Percentiles rank a stretch among this genome's conserved stretches.
Conservation (phyloP, 2,888 invertebrate genomes). For the Phyto melanocephala region DNA sequence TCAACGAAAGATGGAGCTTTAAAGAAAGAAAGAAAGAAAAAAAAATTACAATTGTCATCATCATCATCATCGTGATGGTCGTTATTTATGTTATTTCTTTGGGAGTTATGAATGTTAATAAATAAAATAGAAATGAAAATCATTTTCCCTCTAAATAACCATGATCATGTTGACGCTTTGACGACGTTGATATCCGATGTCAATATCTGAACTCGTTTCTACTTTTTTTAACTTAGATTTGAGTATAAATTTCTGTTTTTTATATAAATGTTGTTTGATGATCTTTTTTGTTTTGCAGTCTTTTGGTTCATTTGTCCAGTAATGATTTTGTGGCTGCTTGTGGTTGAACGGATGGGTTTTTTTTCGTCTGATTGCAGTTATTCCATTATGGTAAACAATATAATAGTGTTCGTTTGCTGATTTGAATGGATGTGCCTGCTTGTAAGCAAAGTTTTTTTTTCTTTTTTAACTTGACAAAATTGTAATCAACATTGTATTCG, state of each 20-base stretch:
- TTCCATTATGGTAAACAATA: constrained; percentile 52
- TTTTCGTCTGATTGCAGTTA: constrained; percentile 23
- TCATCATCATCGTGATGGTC: constrained; percentile 16
- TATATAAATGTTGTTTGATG: constrained; percentile 19
- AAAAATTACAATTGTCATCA: constrained; percentile 49
- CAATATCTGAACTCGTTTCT: constrained; percentile 63
- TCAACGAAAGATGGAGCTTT: constrained; percentile 6
- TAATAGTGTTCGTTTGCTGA: constrained; percentile 43
- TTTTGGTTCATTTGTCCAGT: constrained; percentile 60
- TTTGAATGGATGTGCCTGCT: constrained; percentile 37
- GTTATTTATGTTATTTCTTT: constrained; percentile 54
- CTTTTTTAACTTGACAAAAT: constrained; percentile 49
- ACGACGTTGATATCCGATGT: constrained; percentile 69
- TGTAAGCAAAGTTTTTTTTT: constrained; percentile 18
- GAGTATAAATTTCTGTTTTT: constrained; percentile 52
- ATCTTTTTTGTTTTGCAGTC: constrained; percentile 10
- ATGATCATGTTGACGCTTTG: constrained; percentile 49
- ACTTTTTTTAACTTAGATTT: constrained; percentile 32
- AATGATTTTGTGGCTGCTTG: constrained; percentile 61
- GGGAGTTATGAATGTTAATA: constrained; percentile 58
- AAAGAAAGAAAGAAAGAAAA: background rate
- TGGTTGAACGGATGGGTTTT: constrained; percentile 49
- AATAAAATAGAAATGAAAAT: constrained; percentile 68
- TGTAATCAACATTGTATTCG: constrained; percentile 60
- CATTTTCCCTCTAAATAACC: constrained; percentile 62